phyloP scores from a whole-genome alignment of 1,140 invertebrate genomes.

The Venturia canescens region DNA sequence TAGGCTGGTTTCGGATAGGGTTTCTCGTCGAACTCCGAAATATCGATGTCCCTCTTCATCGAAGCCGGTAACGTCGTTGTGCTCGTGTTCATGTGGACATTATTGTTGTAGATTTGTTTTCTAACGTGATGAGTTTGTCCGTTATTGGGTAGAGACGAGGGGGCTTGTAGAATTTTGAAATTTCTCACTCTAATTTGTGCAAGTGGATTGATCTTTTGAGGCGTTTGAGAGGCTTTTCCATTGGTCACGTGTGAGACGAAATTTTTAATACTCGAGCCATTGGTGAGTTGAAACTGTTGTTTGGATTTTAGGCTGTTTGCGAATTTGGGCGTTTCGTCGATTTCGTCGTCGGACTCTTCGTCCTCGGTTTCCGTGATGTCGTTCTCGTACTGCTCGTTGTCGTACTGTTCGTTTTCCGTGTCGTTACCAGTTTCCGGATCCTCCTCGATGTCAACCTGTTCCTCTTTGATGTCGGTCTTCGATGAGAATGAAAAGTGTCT shows the following conservation, averaged over 20 bases:
- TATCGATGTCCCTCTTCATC: constrained; percentile 68
- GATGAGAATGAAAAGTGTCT: constrained; percentile 63
- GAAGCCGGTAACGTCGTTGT: constrained; percentile 55
- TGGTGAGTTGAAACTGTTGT: constrained; percentile 46
- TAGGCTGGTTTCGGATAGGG: constrained; percentile 97
- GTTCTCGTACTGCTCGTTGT: constrained; percentile 59
- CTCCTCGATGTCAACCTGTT: constrained; percentile 51
- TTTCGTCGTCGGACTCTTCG: constrained; percentile 56
- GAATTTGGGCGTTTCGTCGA: neutral
- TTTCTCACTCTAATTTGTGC: constrained; percentile 76
- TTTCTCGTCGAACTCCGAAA: constrained; percentile 79
- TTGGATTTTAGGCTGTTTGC: constrained; percentile 8
- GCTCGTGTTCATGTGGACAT: constrained; percentile 71
- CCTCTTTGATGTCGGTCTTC: constrained; percentile 54
- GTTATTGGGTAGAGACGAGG: constrained; percentile 30
- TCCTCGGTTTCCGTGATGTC: constrained; percentile 68
- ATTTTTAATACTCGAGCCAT: constrained; percentile 62
- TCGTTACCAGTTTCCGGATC: constrained; percentile 58
- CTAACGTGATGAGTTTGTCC: constrained; percentile 67
- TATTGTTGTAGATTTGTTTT: constrained; percentile 76
- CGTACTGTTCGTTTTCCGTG: constrained; percentile 49
- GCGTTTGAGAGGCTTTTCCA: constrained; percentile 48
- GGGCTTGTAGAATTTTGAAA: constrained; percentile 65
- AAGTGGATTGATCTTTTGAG: constrained; percentile 71
- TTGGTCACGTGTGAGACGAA: constrained; percentile 64